A percentile compares a stretch with the other conserved stretches of the same genome.
These are phyloP conservation scores for Gymnoscopelus braueri DNA, from an alignment of 2,797 vertebrate genomes.

Conservation along the genomic window DNA sequence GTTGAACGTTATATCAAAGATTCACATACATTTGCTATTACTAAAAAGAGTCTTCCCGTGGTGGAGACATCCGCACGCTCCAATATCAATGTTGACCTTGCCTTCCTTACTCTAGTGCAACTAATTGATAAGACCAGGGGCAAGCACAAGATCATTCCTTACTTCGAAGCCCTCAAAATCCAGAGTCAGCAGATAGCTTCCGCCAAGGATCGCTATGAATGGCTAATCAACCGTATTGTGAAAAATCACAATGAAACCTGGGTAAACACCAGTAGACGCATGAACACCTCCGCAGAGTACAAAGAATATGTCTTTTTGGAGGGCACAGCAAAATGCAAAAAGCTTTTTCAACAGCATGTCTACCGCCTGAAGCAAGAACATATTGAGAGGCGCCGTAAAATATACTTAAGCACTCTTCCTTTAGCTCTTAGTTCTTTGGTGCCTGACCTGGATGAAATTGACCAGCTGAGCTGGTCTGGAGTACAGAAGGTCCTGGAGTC, in stretches of 20 bases:
- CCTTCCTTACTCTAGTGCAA: constrained; percentile 94
- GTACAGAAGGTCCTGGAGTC: constrained; percentile 91
- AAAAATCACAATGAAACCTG: constrained; percentile 94
- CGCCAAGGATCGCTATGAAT: constrained; percentile 96
- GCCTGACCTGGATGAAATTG: constrained; percentile 91
- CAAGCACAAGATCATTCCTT: constrained; percentile 96
- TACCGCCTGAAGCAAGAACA: constrained; percentile 96
- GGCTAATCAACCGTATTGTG: constrained; percentile 90
- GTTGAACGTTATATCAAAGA: constrained; percentile 98
- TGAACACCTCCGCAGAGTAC: constrained; percentile 89
- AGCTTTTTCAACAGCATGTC: constrained; percentile 93
- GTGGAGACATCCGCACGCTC: constrained; percentile 97
- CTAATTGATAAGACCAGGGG: constrained; percentile 92
- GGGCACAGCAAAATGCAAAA: constrained; percentile 94
- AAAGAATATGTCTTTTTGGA: constrained; percentile 96
- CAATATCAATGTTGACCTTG: constrained; percentile 95
- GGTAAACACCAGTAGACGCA: constrained; percentile 82
- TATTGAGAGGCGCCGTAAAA: constrained; percentile 88
- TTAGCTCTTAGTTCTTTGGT: constrained; percentile 88
- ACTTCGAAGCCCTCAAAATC: constrained; percentile 96
- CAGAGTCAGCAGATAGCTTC: constrained; percentile 97
- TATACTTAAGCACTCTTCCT: constrained; percentile 88
- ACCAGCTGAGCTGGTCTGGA: constrained; percentile 90
- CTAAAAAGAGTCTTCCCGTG: constrained; percentile 97
- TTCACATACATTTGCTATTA: constrained; percentile 92